A percentile compares a stretch with the other conserved stretches of the same genome.
phyloP scores from a whole-genome alignment of 2,797 vertebrate genomes.

The Alosa sapidissima region DNA sequence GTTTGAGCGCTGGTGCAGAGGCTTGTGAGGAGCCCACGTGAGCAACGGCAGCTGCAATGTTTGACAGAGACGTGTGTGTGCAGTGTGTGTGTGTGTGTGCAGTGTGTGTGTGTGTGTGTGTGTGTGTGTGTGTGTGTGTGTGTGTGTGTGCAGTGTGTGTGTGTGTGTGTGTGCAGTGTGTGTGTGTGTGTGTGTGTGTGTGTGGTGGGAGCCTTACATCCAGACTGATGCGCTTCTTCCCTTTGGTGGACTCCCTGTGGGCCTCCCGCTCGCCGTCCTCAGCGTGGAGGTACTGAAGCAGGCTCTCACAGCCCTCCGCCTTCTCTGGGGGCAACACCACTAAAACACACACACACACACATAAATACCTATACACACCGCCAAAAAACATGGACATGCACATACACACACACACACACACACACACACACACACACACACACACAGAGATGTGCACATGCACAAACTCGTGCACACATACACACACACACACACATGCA shows the following conservation, averaged over 20 bases:
- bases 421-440: not conserved
- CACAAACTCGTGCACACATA: not conserved
- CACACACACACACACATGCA: conserved; percentile 41
- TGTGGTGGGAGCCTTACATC: conserved; percentile 64
- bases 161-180: too few species aligned
- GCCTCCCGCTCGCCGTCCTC: conserved; percentile 69
- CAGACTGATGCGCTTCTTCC: conserved; percentile 76
- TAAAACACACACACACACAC: conserved; percentile 52
- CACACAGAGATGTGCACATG: not conserved
- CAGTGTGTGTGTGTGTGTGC: not conserved
- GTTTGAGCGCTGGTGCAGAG: not conserved
- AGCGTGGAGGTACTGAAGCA: conserved; percentile 65
- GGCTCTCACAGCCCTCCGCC: conserved; percentile 73
- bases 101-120: not conserved
- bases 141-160: too few species aligned
- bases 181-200: not conserved
- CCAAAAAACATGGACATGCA: not conserved
- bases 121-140: not conserved
- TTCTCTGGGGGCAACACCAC: conserved; percentile 80
- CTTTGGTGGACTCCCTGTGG: conserved; percentile 66
- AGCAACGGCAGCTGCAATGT: not conserved
- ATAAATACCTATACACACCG: conserved; percentile 23
- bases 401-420: conserved; percentile 41
- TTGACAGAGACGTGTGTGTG: not conserved
- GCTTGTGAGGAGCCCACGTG: not conserved